A percentile compares a stretch with the other conserved stretches of the same genome.
Evolutionary conservation across 2,113 vertebrate species (phyloP).

Genomic region (Budorcas taxicolor): DNA sequence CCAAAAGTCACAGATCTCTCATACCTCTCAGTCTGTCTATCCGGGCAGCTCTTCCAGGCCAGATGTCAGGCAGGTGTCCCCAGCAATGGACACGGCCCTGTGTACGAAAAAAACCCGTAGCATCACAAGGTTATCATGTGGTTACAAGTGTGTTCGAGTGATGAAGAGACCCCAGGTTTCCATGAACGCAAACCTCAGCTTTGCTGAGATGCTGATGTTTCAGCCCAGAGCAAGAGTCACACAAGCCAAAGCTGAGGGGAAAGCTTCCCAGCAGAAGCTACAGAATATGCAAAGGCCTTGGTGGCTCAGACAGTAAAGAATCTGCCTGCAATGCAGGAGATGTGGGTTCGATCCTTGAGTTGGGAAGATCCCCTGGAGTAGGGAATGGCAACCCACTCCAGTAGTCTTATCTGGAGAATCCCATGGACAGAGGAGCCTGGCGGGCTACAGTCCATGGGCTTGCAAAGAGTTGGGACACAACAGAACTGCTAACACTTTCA

Average conservation of each 20-base stretch:
- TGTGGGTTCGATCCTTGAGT: not conserved
- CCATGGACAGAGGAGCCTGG: not conserved
- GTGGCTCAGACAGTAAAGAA: not conserved
- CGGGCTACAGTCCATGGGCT: not conserved
- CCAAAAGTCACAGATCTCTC: not conserved
- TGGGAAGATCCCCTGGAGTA: not conserved
- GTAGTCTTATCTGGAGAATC: not conserved
- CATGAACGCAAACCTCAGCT: rapidly evolving
- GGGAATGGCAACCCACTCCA: not conserved
- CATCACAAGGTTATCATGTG: rapidly evolving
- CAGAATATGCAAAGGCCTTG: not conserved
- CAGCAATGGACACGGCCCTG: rapidly evolving
- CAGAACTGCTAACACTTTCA: not conserved
- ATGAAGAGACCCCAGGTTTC: rapidly evolving
- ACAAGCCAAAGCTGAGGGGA: not conserved
- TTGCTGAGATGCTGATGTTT: not conserved
- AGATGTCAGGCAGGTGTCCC: rapidly evolving
- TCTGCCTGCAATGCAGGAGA: not conserved
- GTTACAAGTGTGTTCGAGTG: rapidly evolving
- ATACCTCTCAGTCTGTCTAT: not conserved
- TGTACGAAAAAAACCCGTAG: rapidly evolving
- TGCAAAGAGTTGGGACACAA: not conserved
- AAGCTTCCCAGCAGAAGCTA: too few species aligned
- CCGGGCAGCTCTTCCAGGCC: rapidly evolving
- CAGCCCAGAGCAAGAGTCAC: not conserved